Percentiles rank a stretch among this genome's conserved stretches.
phyloP scores from a whole-genome alignment of 1,140 invertebrate species.

The Drosophila nannoptera region DNA sequence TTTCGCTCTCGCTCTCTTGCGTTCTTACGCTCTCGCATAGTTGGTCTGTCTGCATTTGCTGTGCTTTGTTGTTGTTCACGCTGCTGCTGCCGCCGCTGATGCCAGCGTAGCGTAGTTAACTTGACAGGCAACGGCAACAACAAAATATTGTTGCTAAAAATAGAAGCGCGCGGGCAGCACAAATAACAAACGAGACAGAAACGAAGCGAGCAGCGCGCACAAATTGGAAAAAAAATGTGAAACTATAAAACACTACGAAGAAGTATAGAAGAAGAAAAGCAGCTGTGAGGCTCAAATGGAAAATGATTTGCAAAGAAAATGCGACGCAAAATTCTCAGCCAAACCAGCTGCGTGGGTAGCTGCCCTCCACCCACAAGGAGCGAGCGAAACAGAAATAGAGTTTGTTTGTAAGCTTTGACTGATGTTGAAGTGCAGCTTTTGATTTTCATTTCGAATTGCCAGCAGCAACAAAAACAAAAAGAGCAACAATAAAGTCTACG shows the following conservation, averaged over 20 bases:
- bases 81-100: slow-evolving; percentile 33
- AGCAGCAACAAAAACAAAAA: slow-evolving; percentile 11
- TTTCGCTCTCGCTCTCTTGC: slow-evolving; percentile 1
- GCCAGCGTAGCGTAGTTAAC: slow-evolving; percentile 75
- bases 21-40: slow-evolving; percentile 39
- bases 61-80: slow-evolving; percentile 39
- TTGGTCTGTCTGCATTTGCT: slow-evolving; percentile 53
- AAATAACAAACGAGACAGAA: slow-evolving; percentile 59
- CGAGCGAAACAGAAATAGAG: not conserved
- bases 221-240: slow-evolving; percentile 57
- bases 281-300: slow-evolving; percentile 48
- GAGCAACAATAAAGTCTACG: slow-evolving; percentile 9
- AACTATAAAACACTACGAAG: slow-evolving; percentile 39
- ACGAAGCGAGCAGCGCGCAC: slow-evolving; percentile 35
- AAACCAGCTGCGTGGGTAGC: slow-evolving; percentile 40
- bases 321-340: slow-evolving; percentile 53
- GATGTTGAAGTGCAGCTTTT: slow-evolving; percentile 36
- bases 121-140: slow-evolving; percentile 49
- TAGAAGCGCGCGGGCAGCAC: slow-evolving; percentile 63
- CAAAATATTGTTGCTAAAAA: slow-evolving; percentile 67
- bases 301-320: slow-evolving; percentile 42
- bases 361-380: slow-evolving; percentile 6
- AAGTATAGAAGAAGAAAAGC: slow-evolving; percentile 33
- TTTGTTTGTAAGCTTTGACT: slow-evolving; percentile 45
- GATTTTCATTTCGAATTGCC: slow-evolving; percentile 31